Evolutionary conservation across 2,113 vertebrate genomes (phyloP), one percentile per base, ranked within the genome.

Genomic region (Lota lota): DNA sequence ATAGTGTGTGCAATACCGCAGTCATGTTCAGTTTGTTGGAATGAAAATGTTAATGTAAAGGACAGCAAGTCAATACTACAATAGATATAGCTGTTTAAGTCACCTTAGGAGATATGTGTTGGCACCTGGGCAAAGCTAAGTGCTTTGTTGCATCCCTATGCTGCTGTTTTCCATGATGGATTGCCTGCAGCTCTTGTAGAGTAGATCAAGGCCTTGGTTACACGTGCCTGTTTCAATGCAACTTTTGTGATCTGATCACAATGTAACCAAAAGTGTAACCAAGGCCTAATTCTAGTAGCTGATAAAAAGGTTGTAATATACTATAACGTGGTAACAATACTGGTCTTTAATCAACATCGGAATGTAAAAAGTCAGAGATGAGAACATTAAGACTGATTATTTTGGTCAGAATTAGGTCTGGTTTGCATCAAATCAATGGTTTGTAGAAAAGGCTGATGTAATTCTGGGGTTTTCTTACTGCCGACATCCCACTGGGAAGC

Each of bases 71-170:
- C 76, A 76, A 81, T 61, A 72, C 72, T 60, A 63, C 64, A 33
- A 54, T 59, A 54, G 77, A 66, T 61, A 61, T 63, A 73, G 20
- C 63, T 66, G 53, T 62, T 47, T 62, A 76, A 64, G 79, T 67
- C 63, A 22, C n/a, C 24, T 36, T 67, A 47, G 78, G 63, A 64
- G 59, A 74, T 63, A 68, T 54, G 36, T 12, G 79, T 88, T 90
- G 91, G 90, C 90, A 90, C 79, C 64, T 76, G 75, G 64, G 40
- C 40, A 47, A 47, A 47, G 10, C 40, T 1, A 47, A 47, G 40
- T 47, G 2, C 40, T 47, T 47, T 47, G 40, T 47, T 47, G 40
- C 40, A 47, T 33, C 40, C 40, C 40, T 51, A 50, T 10, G 72
- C 40, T 6, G 24, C 40, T 19, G 64, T 64, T 20, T 63, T 33